Base-by-base conservation (phyloP, 2,113 vertebrate species). In the Astur gentilis region DNA sequence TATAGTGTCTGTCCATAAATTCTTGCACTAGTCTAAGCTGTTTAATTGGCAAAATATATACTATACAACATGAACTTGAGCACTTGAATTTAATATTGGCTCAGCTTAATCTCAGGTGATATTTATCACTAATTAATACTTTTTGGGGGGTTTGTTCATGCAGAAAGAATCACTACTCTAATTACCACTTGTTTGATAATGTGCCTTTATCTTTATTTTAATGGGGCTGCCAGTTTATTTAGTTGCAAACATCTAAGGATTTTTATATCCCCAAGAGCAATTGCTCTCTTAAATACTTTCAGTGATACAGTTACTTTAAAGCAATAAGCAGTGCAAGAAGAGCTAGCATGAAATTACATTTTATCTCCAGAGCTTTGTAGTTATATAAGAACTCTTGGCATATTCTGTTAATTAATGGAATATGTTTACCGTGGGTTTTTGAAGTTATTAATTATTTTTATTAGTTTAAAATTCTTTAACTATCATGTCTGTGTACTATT, bases 291-390 rank as follows among this genome's bases (percentile, higher is more conserved):
- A 97, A 98, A 97, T 96, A 95, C 94, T 97, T 98, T 89, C 89
- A 92, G 89, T 77, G 80, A 98, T 97, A 98, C 84, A 97, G 98
- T 97, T 93, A 76, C 95, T 97, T 97, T 97, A 98, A 98, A 97
- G 96, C 94, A 97, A 88, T 98, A 97, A 97, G 95, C 34, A 58
- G 80, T 76, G 73, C 84, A 97, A 97, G 95, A 93, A 97, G 89
- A 98, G 13, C 45, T 97, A 97, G 97, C 97, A 97, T 97, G 95
- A 98, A 98, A 98, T 98, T 98, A 89, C 96, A 97, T 95, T 97
- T 83, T 93, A 93, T 97, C 97, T 98, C 97, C 73, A 60, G 96
- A 98, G 97, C 78, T 87, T 96, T 94, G 79, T 84, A 97, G 97
- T 98, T 98, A 96, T 98, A 97, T 97, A 97, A 97, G 93, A 97